A percentile compares a stretch with the other conserved stretches of the same genome.
phyloP scores from a whole-genome alignment of 1,140 invertebrate genomes.

The Danaus plexippus region DNA sequence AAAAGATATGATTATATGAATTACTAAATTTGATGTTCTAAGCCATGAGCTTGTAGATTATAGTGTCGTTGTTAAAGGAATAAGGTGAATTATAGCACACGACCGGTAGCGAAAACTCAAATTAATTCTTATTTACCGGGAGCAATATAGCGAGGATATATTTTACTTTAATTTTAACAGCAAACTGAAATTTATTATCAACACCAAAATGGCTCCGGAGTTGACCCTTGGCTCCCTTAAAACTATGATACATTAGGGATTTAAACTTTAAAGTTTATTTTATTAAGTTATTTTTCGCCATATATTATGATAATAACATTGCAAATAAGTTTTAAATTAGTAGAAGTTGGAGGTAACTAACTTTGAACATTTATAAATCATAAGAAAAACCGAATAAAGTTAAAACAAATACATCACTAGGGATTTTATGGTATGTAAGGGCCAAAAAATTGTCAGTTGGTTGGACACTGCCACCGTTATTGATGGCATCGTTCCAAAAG shows the following conservation, averaged over 20 bases:
- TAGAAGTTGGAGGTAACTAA: no score
- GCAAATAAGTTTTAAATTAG: no score
- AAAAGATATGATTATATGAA: no score
- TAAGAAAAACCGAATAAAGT: conserved; percentile 1
- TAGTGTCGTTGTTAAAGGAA: not conserved
- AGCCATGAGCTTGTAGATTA: no score
- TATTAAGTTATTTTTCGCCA: no score
- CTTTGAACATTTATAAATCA: no score
- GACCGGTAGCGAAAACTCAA: conserved; percentile 6
- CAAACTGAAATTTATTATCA: conserved; percentile 25
- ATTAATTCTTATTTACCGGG: conserved; percentile 12
- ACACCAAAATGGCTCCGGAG: conserved; percentile 8
- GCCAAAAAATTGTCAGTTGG: conserved; percentile 6
- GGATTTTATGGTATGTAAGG: conserved; percentile 5
- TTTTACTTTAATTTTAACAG: conserved; percentile 26
- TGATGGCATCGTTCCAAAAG: conserved; percentile 10
- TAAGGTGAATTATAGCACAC: conserved; percentile 2
- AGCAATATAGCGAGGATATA: conserved; percentile 8
- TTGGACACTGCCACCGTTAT: conserved; percentile 4
- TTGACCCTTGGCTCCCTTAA: not conserved
- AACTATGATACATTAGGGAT: no score
- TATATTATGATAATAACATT: no score
- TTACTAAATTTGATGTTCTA: no score
- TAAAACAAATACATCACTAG: conserved; percentile 12
- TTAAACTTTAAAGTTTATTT: no score